Percentiles rank a stretch among this genome's conserved stretches.
Evolutionary conservation across 23 tunicate genomes (phyloP).

Genomic region (Pegea sp.): DNA sequence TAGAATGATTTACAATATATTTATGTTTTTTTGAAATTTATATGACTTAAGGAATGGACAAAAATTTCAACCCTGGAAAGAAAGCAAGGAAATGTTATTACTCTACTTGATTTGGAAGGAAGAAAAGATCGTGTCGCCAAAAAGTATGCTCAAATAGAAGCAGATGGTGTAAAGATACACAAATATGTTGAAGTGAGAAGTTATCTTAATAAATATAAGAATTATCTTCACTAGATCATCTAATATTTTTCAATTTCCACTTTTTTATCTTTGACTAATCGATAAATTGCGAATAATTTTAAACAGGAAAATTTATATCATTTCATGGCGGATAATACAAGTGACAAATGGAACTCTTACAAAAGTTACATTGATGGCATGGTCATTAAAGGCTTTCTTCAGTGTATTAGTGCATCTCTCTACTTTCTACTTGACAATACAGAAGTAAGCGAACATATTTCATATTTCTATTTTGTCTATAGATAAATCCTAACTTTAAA

Average conservation of each 20-base stretch:
- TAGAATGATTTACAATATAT: background rate
- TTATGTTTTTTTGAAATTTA: background rate
- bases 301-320: constrained; percentile 55
- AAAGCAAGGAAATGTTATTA: constrained; percentile 26
- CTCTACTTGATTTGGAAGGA: constrained; percentile 69
- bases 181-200: constrained; percentile 29
- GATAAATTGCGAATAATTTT: too few species aligned
- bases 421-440: constrained; percentile 73
- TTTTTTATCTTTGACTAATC: background rate
- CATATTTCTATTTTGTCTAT: background rate
- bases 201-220: too few species aligned
- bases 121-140: constrained; percentile 63
- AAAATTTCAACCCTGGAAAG: constrained; percentile 75
- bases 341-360: constrained; percentile 68
- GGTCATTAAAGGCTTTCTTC: constrained; percentile 85
- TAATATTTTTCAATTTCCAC: background rate
- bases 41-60: constrained; percentile 90
- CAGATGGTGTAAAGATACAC: constrained; percentile 75
- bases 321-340: constrained; percentile 34
- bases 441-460: constrained; percentile 20
- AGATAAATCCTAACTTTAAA: background rate
- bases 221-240: background rate
- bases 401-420: constrained; percentile 65
- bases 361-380: constrained; percentile 78
- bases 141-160: constrained; percentile 32